A percentile compares a stretch with the other conserved stretches of the same genome.
These are phyloP conservation scores for Saguinus midas DNA, from an alignment of 2,113 vertebrate genomes.

Conservation along the genomic window DNA sequence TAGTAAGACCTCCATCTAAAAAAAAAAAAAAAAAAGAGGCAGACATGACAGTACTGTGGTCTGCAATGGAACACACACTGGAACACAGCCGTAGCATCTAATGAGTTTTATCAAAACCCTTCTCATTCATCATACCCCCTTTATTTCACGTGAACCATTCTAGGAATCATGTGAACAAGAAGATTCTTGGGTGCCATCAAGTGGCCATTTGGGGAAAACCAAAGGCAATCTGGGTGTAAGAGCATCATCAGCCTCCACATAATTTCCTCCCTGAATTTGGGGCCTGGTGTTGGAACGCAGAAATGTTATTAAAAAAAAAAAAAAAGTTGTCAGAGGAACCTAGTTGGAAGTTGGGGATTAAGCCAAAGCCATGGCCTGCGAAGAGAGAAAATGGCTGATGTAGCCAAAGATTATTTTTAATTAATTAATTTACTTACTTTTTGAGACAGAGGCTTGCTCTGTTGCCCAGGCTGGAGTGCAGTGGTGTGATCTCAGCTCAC, in stretches of 20 bases:
- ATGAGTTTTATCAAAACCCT: not conserved
- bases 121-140: not conserved
- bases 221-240: not conserved
- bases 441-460: not conserved
- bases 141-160: not conserved
- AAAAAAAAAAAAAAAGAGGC: too few relatives aligned
- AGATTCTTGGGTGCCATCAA: not conserved
- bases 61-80: not conserved
- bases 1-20: too few relatives aligned
- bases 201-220: not conserved
- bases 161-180: not conserved
- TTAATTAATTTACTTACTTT: not conserved
- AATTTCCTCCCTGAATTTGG: not conserved
- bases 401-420: not conserved
- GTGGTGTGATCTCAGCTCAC: too few relatives aligned
- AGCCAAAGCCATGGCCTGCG: not conserved
- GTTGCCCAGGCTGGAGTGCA: too few relatives aligned
- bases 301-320: not conserved
- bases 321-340: not conserved
- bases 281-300: not conserved
- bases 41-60: not conserved
- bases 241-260: not conserved
- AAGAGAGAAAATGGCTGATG: not conserved
- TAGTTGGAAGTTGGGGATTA: not conserved
- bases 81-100: not conserved